Evolutionary conservation across 2,797 vertebrate species (phyloP), one percentile per base, ranked within the genome.

Genomic region (Holocentrus rufus): DNA sequence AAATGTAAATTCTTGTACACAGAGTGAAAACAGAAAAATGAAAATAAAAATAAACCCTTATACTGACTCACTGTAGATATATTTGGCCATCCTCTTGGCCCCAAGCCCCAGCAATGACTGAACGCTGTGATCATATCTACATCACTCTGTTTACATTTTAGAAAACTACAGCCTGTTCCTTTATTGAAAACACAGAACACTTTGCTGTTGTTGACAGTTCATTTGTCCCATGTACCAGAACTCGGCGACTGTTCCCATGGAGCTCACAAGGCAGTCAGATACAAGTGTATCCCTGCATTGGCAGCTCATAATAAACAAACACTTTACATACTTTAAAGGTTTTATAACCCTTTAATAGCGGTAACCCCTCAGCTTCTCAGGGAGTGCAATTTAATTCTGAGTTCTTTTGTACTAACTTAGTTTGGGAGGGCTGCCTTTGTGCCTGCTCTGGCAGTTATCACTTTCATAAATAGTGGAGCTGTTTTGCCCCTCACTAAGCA

Each of bases 391-490:
- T 80, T 73, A 81, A 80, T 69, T 70, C 50, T 5, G 25, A 57
- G 74, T 81, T 79, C 61, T 87, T 56, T 76, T 64, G 67, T 61
- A 68, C 65, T 84, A 83, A 91, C 81, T 82, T 55, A 57, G 78
- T 85, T 88, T 88, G 88, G 82, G 82, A 84, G 79, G 23, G 53
- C 67, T 74, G 82, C 74, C 65, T 80, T 70, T 76, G 77, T 74
- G 70, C 81, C 68, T 70, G 68, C 69, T 81, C 59, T 23, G 27
- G 63, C 74, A 74, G 69, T 76, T 65, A 85, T 70, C 69, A 79
- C 70, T 77, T 75, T 76, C 34, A 85, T 49, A 79, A 82, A 84
- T 74, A 81, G 55, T 70, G 44, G 59, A 68, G 65, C 15, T 65
- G 55, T 80, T 76, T 49, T 54, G 14, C 14, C 39, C 39, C 39